Evolutionary conservation across 2,888 invertebrate genomes (phyloP).

Genomic region (Drosophila mimica): DNA sequence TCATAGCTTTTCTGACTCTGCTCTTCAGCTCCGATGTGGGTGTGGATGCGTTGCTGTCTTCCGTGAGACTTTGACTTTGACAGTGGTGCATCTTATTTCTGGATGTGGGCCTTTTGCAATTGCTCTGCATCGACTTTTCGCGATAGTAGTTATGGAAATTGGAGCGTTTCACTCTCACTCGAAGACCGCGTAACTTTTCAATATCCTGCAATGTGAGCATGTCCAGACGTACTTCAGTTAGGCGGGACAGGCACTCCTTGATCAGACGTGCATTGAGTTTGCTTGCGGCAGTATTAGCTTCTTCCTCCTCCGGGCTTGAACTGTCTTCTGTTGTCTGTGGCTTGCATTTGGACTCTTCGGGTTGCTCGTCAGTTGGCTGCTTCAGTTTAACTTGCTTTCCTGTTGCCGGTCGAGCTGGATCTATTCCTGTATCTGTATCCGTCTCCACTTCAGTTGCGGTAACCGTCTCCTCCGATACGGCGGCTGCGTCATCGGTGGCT

Average conservation of each 20-base stretch:
- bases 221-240: slow-evolving; percentile 38
- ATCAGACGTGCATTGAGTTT: slow-evolving; percentile 32
- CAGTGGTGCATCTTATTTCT: background rate
- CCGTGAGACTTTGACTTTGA: slow-evolving; percentile 36
- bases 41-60: slow-evolving; percentile 49
- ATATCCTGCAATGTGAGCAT: slow-evolving; percentile 50
- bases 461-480: slow-evolving; percentile 3
- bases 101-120: slow-evolving; percentile 8
- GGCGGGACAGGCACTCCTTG: slow-evolving; percentile 56
- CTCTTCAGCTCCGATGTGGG: slow-evolving; percentile 24
- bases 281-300: background rate
- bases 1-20: slow-evolving; percentile 1
- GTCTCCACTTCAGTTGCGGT: slow-evolving; percentile 4
- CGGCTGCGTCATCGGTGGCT: background rate
- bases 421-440: slow-evolving; percentile 9
- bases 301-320: background rate
- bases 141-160: slow-evolving; percentile 47
- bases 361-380: background rate
- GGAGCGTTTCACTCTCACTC: slow-evolving; percentile 66
- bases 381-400: background rate
- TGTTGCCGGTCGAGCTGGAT: background rate
- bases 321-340: background rate
- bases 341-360: background rate
- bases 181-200: slow-evolving; percentile 52
- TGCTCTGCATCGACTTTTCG: slow-evolving; percentile 9